Conservation (phyloP, 2,888 invertebrate species). For the Alentia gelatinosa region DNA sequence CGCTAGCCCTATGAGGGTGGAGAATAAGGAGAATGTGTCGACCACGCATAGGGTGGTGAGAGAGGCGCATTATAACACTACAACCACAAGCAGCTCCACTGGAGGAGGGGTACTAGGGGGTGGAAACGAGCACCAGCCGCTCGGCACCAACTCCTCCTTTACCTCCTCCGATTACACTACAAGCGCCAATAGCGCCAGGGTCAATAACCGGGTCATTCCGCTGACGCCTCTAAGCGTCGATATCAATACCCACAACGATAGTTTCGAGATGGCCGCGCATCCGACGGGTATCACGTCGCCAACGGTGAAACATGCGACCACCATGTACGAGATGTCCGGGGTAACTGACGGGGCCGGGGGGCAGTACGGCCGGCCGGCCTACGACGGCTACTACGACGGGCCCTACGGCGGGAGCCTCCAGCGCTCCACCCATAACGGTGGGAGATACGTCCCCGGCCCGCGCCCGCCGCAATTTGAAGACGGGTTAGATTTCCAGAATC, state of each 20-base stretch:
- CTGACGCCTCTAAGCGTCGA: conserved; percentile 48
- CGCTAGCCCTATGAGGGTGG: conserved; percentile 4
- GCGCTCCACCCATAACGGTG: not conserved
- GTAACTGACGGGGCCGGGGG: not conserved
- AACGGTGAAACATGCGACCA: conserved; percentile 32
- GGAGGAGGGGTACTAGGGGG: not conserved
- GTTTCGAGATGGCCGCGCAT: conserved; percentile 4
- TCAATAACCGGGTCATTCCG: not conserved
- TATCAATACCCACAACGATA: conserved; percentile 26
- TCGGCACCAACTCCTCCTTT: not conserved
- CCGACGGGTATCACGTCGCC: conserved; percentile 38
- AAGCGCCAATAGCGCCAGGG: not conserved
- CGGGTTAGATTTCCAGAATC: not conserved
- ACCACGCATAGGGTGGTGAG: not conserved
- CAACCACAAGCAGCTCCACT: not conserved
- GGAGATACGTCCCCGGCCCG: not conserved
- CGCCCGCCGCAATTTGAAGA: not conserved
- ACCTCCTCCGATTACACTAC: not conserved
- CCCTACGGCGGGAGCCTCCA: not conserved
- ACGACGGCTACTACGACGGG: not conserved
- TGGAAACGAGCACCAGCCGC: not conserved
- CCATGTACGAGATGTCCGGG: conserved; percentile 48
- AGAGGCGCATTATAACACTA: not conserved
- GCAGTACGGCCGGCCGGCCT: not conserved
- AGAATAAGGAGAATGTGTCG: conserved; percentile 28